Base-by-base conservation (phyloP, 2,888 invertebrate species). In the Drosophila multiciliata region DNA sequence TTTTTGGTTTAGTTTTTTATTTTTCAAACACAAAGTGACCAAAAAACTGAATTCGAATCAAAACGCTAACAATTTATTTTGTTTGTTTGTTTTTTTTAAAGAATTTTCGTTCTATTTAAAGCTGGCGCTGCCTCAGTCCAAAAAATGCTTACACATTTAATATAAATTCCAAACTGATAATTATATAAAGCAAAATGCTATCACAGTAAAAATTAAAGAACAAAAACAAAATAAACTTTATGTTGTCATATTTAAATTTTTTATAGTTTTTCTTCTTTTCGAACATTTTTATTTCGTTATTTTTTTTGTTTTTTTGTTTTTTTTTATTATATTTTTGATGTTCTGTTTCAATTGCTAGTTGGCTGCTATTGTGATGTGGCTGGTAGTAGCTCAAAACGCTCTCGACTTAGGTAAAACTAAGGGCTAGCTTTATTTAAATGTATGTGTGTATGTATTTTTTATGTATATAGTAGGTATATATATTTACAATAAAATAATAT, bases 141-240 rank as follows among this genome's bases (percentile, higher is more conserved):
- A 82, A 72, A 72, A 76, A 75, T 72, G 80, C 88, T 85, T 89
- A 85, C 68, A 85, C 88, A 85, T 89, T 83, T 87, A 89, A 73
- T 73, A 87, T 89, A 85, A 89, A 80, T 85, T 87, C 53, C 54
- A 64, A 60, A 54, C 65, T 66, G 45, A 40, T 73, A 50, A 59
- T 64, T 38, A 52, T n/a, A 38, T 61, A 53, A 50, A 59, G 64
- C 76, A 70, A 80, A 83, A 88, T 84, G 90, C 85, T 91, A 91
- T 91, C 91, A 91, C 91, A 91, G 92, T 35, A 26, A 26, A n/a
- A 90, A 90, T 81, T 86, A 91, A 80, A 73, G 32, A 64, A 55
- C 23, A 52, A 58, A 80, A 70, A 76, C 54, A 58, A 67, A 62
- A 49, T 62, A 63, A 73, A 71, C 81, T 88, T 81, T 87, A 91